Percentiles rank a stretch among this genome's conserved stretches.
Conservation (phyloP, 2,113 vertebrate genomes). For the Noctilio leporinus region DNA sequence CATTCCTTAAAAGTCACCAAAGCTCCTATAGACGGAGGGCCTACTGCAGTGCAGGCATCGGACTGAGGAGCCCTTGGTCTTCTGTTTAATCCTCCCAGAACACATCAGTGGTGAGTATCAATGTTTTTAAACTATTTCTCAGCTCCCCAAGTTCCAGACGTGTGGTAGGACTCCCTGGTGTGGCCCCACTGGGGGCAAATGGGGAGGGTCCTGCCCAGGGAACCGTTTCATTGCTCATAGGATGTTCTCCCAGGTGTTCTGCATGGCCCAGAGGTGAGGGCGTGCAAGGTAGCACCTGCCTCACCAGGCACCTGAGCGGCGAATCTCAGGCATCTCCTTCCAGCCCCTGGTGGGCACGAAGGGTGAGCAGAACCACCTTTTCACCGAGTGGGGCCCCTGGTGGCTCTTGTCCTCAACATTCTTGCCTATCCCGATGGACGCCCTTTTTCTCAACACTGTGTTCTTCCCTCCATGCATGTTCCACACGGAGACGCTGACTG, state of each 20-base stretch:
- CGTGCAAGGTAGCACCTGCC: neutral
- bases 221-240: too few species aligned
- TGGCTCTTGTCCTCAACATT: accelerated
- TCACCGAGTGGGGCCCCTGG: too few species aligned
- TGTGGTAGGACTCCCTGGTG: too few species aligned
- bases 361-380: neutral
- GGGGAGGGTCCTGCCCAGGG: too few species aligned
- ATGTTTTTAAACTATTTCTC: neutral
- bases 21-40: neutral
- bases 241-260: neutral
- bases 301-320: too few species aligned
- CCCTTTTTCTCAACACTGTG: accelerated
- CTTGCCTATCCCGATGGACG: neutral
- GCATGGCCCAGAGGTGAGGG: neutral
- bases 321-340: accelerated
- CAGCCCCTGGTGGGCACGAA: accelerated
- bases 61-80: neutral
- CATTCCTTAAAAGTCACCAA: neutral
- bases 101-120: neutral
- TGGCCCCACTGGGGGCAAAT: too few species aligned
- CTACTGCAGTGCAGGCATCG: too few species aligned
- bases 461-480: neutral
- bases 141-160: neutral
- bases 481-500: neutral
- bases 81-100: neutral